These are phyloP conservation scores for Hoplostethus mediterraneus DNA, from an alignment of 2,797 vertebrate genomes.

Conservation along the genomic window DNA sequence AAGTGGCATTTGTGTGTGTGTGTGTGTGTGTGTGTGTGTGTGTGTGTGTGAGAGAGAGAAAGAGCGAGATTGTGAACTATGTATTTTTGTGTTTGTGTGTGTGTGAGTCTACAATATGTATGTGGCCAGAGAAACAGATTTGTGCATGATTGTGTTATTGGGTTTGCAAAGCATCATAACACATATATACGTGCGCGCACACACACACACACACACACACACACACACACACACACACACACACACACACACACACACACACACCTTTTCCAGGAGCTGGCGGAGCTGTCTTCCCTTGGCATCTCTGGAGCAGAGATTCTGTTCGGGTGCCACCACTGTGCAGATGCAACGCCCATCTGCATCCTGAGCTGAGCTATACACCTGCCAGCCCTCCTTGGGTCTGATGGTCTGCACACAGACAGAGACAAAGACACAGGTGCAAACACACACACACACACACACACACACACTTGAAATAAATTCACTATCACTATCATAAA, in stretches of 20 bases:
- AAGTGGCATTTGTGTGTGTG: constrained; percentile 20
- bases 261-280: constrained; percentile 96
- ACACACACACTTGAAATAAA: constrained; percentile 6
- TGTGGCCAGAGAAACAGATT: constrained; percentile 12
- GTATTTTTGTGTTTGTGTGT: constrained; percentile 3
- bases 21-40: constrained; percentile 14
- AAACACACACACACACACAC: constrained; percentile 25
- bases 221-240: constrained; percentile 25
- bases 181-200: too few relatives aligned
- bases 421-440: constrained; percentile 36
- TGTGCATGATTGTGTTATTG: constrained; percentile 14
- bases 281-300: constrained; percentile 97
- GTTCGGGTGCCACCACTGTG: constrained; percentile 97
- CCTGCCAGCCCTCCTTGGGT: constrained; percentile 98
- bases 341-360: constrained; percentile 97
- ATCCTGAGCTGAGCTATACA: constrained; percentile 98
- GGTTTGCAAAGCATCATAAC: background rate
- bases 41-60: constrained; percentile 11
- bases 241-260: constrained; percentile 66
- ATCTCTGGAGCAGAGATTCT: constrained; percentile 96
- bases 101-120: background rate
- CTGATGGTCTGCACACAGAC: constrained; percentile 89
- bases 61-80: background rate
- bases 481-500: constrained; percentile 21
- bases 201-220: constrained; percentile 69